These are phyloP conservation scores for Nephrotoma guestfalica DNA, from an alignment of 2,888 invertebrate genomes.

Conservation along the genomic window DNA sequence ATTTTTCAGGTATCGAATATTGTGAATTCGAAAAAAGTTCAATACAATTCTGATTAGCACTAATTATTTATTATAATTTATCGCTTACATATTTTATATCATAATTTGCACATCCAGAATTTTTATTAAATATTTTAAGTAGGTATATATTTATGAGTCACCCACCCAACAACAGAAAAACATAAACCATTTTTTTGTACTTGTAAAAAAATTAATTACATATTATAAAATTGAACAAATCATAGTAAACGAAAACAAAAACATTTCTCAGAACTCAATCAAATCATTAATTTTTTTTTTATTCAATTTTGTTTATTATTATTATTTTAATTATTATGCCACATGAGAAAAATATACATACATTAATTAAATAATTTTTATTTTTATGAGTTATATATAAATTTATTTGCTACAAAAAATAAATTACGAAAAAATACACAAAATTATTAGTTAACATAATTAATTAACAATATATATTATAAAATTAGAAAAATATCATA, in stretches of 20 bases:
- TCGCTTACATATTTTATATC: neutral
- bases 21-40: neutral
- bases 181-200: neutral
- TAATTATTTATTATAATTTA: neutral
- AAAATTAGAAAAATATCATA: neutral
- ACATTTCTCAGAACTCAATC: neutral
- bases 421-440: neutral
- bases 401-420: neutral
- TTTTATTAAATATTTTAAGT: neutral
- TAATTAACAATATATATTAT: neutral
- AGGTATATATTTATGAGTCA: neutral
- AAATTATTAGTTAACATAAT: neutral
- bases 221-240: neutral
- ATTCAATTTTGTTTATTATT: neutral
- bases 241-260: neutral
- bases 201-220: neutral
- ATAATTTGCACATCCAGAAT: neutral
- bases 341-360: neutral
- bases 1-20: slow-evolving; percentile 48
- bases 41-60: neutral
- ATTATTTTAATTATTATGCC: neutral
- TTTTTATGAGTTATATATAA: neutral
- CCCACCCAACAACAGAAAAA: neutral
- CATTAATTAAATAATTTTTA: neutral
- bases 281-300: neutral